Percentiles rank a stretch among this genome's conserved stretches.
Evolutionary conservation across 2,797 vertebrate species (phyloP).

Genomic region (Sebastiscus tertius): DNA sequence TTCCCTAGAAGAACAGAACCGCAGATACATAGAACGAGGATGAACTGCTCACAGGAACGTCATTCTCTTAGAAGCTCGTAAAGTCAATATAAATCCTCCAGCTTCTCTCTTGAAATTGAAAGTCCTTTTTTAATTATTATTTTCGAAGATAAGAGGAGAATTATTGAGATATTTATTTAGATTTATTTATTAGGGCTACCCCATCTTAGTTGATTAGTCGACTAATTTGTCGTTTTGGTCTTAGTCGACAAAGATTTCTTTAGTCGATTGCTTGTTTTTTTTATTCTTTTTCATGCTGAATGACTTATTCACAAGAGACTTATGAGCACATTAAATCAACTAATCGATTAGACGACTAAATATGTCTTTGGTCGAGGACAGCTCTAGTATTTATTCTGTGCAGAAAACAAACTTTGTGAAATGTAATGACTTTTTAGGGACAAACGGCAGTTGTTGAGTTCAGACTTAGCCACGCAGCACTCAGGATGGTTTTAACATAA

Average conservation of each 20-base stretch:
- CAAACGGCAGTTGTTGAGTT: background rate
- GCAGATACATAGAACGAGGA: constrained; percentile 21
- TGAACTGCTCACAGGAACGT: constrained; percentile 12
- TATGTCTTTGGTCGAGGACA: no score
- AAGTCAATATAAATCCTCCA: background rate
- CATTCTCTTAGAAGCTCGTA: background rate
- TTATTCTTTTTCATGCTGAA: no score
- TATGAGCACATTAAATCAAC: no score
- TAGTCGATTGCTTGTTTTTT: no score
- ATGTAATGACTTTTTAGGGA: background rate
- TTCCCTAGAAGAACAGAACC: constrained; percentile 40
- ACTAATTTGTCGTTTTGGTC: no score
- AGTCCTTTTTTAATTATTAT: background rate
- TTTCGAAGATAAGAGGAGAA: background rate
- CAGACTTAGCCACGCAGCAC: background rate
- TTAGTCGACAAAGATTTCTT: no score
- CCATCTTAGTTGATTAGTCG: no score
- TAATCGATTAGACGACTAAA: no score
- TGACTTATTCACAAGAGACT: no score
- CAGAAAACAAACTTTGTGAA: background rate
- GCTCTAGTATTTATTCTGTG: background rate
- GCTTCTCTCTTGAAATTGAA: background rate
- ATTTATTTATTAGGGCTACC: background rate
- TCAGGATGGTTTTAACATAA: background rate
- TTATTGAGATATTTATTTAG: background rate